Percentiles rank a stretch among this genome's conserved stretches.
phyloP scores from a whole-genome alignment of 1,140 invertebrate species.

The Conus ventricosus region DNA sequence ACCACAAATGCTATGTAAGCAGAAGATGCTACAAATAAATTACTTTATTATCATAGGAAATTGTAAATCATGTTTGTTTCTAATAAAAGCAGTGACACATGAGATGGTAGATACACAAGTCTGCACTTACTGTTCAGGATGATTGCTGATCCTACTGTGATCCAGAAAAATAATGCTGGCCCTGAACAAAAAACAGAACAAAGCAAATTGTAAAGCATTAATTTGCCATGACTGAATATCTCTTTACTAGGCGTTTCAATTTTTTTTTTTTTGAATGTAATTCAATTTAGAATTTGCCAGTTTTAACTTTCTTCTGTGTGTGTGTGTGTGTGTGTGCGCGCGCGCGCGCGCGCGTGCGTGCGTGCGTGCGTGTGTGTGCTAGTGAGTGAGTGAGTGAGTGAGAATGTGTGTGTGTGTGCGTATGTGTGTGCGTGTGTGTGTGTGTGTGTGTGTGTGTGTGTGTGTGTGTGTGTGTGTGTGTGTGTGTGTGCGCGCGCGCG shows the following conservation, averaged over 20 bases:
- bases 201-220: not conserved
- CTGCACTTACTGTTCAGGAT: conserved; percentile 90
- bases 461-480: no score
- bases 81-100: no score
- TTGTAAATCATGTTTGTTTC: no score
- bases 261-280: not conserved
- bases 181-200: conserved; percentile 62
- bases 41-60: no score
- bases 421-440: not conserved
- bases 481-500: no score
- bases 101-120: no score
- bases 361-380: no score
- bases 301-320: not conserved
- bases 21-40: no score
- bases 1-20: no score
- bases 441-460: no score
- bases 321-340: no score
- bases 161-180: conserved; percentile 90
- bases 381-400: not conserved
- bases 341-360: no score
- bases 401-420: not conserved
- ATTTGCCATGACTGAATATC: not conserved
- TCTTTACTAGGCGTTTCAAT: not conserved
- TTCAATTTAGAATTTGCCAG: not conserved
- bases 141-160: conserved; percentile 91